Percentiles rank a stretch among this genome's conserved stretches.
These are phyloP conservation scores for Netelia melanura DNA, from an alignment of 2,888 invertebrate species.

Conservation along the genomic window DNA sequence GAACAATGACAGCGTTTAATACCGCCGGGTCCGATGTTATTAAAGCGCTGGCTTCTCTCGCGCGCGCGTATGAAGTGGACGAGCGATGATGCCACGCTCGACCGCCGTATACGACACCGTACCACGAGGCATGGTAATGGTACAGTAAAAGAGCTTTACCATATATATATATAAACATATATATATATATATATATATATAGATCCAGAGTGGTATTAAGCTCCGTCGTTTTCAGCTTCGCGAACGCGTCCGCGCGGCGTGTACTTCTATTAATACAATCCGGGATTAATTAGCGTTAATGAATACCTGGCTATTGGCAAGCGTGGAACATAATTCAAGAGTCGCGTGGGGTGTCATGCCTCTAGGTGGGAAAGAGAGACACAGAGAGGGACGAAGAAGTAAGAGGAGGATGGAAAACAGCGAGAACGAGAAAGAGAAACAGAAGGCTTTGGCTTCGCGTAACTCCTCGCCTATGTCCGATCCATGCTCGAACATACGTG, in stretches of 20 bases:
- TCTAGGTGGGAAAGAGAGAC: slow-evolving; percentile 18
- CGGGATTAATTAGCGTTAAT: slow-evolving; percentile 82
- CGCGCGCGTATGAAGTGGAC: slow-evolving; percentile 29
- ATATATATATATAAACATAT: slow-evolving; percentile 10
- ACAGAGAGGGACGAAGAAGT: slow-evolving; percentile 26
- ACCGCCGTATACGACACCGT: slow-evolving; percentile 34
- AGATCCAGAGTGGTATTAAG: slow-evolving; percentile 35
- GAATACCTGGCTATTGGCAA: slow-evolving; percentile 81
- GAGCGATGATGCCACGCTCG: slow-evolving; percentile 47
- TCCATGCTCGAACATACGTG: slow-evolving; percentile 60
- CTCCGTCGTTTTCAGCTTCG: slow-evolving; percentile 41
- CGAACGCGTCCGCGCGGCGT: neutral
- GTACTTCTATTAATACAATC: slow-evolving; percentile 76
- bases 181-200: slow-evolving; percentile 34
- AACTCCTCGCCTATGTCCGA: slow-evolving; percentile 54
- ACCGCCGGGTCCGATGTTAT: slow-evolving; percentile 18
- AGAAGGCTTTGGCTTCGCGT: slow-evolving; percentile 50
- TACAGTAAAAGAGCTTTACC: neutral
- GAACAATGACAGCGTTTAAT: slow-evolving; percentile 40
- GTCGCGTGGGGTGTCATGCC: slow-evolving; percentile 52
- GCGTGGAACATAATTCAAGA: slow-evolving; percentile 79
- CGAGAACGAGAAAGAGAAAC: slow-evolving; percentile 25
- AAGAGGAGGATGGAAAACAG: slow-evolving; percentile 32
- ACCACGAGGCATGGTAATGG: slow-evolving; percentile 1
- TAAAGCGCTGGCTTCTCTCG: slow-evolving; percentile 17